These are phyloP conservation scores for Subanguina moxae DNA, from an alignment of 1,140 invertebrate genomes.

Conservation along the genomic window DNA sequence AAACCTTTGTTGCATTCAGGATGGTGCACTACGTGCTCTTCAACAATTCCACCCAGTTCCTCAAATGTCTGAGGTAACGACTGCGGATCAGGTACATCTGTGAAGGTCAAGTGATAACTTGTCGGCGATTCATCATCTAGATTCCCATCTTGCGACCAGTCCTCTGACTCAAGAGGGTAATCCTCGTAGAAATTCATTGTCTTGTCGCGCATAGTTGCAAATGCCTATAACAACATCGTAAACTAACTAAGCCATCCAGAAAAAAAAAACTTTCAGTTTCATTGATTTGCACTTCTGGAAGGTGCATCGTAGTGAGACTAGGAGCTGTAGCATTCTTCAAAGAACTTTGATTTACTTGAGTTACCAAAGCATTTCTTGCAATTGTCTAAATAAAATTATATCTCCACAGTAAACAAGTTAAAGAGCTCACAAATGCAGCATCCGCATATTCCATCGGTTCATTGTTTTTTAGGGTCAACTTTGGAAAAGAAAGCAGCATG, in stretches of 20 bases:
- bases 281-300: background rate
- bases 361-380: background rate
- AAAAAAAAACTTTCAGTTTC: background rate
- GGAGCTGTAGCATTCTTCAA: background rate
- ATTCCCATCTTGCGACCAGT: background rate
- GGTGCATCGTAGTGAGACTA: background rate
- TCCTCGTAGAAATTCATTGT: background rate
- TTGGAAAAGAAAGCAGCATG: background rate
- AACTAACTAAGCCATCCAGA: background rate
- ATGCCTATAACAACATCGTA: background rate
- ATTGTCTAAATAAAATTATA: background rate
- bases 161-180: background rate
- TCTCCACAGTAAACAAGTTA: background rate
- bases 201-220: background rate
- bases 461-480: background rate
- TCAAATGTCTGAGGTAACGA: background rate
- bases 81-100: background rate
- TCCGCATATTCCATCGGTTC: background rate
- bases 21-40: background rate
- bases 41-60: background rate
- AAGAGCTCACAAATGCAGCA: background rate
- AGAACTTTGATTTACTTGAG: background rate
- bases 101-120: background rate
- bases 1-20: too few relatives aligned
- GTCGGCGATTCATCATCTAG: background rate